Evolutionary conservation across 1,140 invertebrate genomes (phyloP).

Genomic region (Cryptotermes secundus): DNA sequence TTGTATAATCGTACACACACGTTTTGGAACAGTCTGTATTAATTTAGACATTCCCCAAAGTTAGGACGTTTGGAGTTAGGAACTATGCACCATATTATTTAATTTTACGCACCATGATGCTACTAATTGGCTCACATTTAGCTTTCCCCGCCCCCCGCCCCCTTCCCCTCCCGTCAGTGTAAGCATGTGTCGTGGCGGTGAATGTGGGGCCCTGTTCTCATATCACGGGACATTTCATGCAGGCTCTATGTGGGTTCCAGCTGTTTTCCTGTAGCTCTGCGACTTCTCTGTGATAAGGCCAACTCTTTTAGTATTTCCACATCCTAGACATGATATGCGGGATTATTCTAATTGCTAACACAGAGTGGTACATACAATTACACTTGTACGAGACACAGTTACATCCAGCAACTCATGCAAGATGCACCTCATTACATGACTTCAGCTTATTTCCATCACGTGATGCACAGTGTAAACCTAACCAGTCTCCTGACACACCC

Average conservation of each 20-base stretch:
- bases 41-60: background rate
- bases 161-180: too few relatives aligned
- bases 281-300: background rate
- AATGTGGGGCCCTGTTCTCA: background rate
- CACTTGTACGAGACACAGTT: background rate
- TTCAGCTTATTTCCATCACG: too few relatives aligned
- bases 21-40: conserved; percentile 2
- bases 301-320: conserved; percentile 3
- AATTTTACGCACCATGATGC: background rate
- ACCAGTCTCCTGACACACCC: too few relatives aligned
- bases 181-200: background rate
- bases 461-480: too few relatives aligned
- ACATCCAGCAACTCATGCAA: too few relatives aligned
- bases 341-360: background rate
- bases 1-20: background rate
- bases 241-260: background rate
- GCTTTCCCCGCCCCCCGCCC: background rate
- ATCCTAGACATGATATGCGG: background rate
- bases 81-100: conserved; percentile 9
- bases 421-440: too few relatives aligned
- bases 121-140: conserved; percentile 16
- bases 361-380: background rate
- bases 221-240: background rate
- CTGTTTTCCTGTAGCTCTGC: background rate
- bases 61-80: background rate